phyloP scores from a whole-genome alignment of 2,113 vertebrate genomes.

The Choloepus hoffmanni region DNA sequence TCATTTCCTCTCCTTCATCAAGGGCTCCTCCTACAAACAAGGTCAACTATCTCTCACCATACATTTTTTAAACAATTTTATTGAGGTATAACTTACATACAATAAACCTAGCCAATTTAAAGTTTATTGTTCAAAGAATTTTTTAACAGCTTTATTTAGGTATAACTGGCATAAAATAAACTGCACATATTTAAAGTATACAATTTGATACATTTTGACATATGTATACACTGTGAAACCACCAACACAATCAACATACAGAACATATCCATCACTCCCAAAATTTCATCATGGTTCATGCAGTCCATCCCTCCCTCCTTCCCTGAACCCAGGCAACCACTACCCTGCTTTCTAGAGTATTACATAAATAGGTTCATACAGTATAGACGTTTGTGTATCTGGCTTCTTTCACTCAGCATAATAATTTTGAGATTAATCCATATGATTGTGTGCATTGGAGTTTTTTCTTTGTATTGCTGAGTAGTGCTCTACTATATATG shows the following conservation, averaged over 20 bases:
- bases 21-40: too few relatives aligned
- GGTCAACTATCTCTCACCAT: too few relatives aligned
- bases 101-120: constrained; percentile 55
- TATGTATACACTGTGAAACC: neutral
- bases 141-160: constrained; percentile 53
- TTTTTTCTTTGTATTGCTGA: too few relatives aligned
- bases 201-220: too few relatives aligned
- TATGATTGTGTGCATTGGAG: too few relatives aligned
- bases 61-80: constrained; percentile 5
- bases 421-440: neutral
- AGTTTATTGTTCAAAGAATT: neutral
- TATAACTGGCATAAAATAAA: too few relatives aligned
- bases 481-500: too few relatives aligned
- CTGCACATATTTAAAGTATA: too few relatives aligned
- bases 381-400: neutral
- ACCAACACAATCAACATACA: constrained; percentile 24
- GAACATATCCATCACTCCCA: constrained; percentile 3
- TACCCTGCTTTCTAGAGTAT: constrained; percentile 9
- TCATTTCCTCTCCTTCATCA: too few relatives aligned
- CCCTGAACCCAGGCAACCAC: neutral
- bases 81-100: constrained; percentile 37
- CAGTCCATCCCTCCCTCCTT: neutral
- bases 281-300: neutral
- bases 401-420: constrained; percentile 53
- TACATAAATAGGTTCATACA: constrained; percentile 32